Conservation (phyloP, 2,113 vertebrate species). For the Fukomys damarensis region DNA sequence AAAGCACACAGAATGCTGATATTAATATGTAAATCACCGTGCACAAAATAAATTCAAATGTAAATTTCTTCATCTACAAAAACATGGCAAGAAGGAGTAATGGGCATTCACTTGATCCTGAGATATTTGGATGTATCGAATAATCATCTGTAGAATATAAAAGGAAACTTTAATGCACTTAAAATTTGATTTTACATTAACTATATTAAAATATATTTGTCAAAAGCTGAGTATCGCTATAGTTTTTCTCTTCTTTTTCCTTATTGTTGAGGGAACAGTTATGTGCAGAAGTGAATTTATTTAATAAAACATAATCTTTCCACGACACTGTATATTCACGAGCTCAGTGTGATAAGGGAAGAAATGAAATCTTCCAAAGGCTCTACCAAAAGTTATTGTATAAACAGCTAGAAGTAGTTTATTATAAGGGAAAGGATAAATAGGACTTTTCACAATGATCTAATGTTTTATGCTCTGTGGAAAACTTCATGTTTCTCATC, state of each 20-base stretch:
- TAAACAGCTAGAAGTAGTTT: not conserved
- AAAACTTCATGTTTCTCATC: constrained; percentile 48
- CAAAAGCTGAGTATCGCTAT: not conserved
- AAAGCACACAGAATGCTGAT: not conserved
- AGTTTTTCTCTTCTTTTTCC: not conserved
- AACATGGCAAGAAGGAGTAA: not conserved
- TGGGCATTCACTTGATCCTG: not conserved
- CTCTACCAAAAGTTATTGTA: not conserved
- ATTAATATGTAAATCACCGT: not conserved
- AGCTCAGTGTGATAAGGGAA: not conserved
- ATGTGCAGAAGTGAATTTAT: not conserved
- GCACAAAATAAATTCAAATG: not conserved
- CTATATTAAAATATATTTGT: not conserved
- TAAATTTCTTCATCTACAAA: not conserved
- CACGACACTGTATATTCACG: not conserved
- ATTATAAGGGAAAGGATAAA: not conserved
- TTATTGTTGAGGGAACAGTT: not conserved
- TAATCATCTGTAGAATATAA: not conserved
- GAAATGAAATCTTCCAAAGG: not conserved
- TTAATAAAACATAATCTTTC: constrained; percentile 33
- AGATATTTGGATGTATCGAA: not conserved
- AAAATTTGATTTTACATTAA: constrained; percentile 25
- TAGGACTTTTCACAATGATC: not conserved
- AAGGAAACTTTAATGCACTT: not conserved
- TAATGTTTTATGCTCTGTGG: constrained; percentile 40